Percentiles rank a stretch among this genome's conserved stretches.
These are phyloP conservation scores for Copsychus sechellarum DNA, from an alignment of 2,113 vertebrate species.

Conservation along the genomic window DNA sequence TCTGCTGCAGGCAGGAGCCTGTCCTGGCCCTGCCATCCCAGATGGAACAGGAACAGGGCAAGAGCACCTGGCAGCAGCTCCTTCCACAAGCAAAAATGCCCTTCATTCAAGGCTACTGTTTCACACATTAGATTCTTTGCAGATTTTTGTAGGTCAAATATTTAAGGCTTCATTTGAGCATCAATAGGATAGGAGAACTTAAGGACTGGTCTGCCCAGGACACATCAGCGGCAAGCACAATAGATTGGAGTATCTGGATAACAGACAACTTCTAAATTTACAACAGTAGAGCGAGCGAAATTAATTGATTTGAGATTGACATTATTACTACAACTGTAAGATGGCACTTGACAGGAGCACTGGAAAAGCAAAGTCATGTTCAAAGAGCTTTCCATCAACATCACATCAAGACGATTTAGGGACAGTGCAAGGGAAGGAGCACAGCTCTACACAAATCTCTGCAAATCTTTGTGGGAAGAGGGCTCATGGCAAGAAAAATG, in stretches of 20 bases:
- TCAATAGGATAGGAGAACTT: background rate
- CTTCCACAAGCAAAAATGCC: background rate
- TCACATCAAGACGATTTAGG: fast-evolving
- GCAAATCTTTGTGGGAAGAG: background rate
- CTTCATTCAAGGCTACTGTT: background rate
- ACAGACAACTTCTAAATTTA: background rate
- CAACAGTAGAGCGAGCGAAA: fast-evolving
- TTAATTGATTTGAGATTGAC: background rate
- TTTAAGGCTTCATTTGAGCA: background rate
- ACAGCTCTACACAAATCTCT: background rate
- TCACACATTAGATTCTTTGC: fast-evolving
- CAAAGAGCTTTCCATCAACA: background rate
- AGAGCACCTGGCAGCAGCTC: background rate
- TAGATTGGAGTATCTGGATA: background rate
- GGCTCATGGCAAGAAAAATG: background rate
- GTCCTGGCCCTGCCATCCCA: background rate
- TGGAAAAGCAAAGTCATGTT: background rate
- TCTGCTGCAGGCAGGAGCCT: background rate
- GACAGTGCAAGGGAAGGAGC: background rate
- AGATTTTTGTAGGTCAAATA: background rate
- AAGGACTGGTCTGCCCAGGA: background rate
- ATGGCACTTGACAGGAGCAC: fast-evolving
- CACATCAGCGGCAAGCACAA: background rate
- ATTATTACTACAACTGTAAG: background rate
- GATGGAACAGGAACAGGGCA: background rate